Percentiles rank a stretch among this genome's conserved stretches.
Evolutionary conservation across 1,140 invertebrate species (phyloP).

Genomic region (Gonatopus flavifemur): DNA sequence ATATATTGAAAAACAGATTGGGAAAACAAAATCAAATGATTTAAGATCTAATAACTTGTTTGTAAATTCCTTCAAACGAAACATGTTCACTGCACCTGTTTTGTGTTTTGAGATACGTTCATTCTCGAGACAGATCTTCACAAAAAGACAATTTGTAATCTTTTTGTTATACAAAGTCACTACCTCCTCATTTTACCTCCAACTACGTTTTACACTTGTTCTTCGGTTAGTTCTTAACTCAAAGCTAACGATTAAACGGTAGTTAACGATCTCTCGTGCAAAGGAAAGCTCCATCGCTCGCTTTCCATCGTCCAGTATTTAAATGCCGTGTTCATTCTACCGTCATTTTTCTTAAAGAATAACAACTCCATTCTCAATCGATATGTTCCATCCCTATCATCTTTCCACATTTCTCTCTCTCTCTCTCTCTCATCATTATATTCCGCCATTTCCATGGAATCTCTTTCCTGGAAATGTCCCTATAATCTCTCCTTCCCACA

Average conservation of each 20-base stretch:
- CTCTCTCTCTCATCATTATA: constrained; percentile 4
- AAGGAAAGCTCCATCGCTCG: constrained; percentile 5
- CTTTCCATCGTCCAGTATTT: constrained; percentile 14
- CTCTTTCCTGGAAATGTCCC: background rate
- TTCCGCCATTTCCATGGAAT: background rate
- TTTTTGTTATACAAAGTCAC: constrained; percentile 16
- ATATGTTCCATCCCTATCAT: no score
- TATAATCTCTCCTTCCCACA: no score
- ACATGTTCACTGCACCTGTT: no score
- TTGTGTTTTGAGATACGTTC: no score
- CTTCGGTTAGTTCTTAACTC: constrained; percentile 21
- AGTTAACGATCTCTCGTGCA: constrained; percentile 36
- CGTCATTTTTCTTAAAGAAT: no score
- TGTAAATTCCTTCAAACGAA: no score
- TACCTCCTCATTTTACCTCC: background rate
- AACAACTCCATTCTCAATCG: no score
- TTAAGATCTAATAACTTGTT: no score
- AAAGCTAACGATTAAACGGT: constrained; percentile 39
- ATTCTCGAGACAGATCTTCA: constrained; percentile 8
- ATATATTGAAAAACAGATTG: no score
- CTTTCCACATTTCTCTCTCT: constrained; percentile 8
- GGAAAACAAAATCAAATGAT: no score
- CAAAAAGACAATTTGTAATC: no score
- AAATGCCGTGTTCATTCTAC: no score
- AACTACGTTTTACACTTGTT: constrained; percentile 8